Evolutionary conservation across 2,113 vertebrate species (phyloP).

Genomic region (Candoia aspera): DNA sequence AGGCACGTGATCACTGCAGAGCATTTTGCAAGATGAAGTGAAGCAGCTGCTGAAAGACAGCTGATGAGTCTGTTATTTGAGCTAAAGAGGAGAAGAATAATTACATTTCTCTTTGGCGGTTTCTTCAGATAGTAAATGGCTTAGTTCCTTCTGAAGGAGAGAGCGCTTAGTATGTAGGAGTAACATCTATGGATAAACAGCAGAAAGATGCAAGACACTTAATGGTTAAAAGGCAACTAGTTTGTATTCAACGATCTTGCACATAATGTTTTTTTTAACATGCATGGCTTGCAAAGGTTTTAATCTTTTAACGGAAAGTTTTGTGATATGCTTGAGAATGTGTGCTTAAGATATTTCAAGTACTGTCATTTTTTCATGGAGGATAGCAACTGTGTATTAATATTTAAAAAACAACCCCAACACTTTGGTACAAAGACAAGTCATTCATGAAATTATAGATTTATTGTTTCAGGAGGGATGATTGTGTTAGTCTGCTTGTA

Average conservation of each 20-base stretch:
- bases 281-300: neutral
- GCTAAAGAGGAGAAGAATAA: neutral
- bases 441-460: neutral
- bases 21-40: slow-evolving; percentile 10
- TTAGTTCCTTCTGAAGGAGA: neutral
- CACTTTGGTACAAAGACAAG: neutral
- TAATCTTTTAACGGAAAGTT: neutral
- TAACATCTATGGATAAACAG: neutral
- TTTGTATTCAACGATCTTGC: neutral
- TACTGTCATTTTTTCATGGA: neutral
- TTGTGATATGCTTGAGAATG: neutral
- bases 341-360: neutral
- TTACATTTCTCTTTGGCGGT: neutral
- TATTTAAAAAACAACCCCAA: too few relatives aligned
- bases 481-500: neutral
- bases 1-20: neutral
- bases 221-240: too few relatives aligned
- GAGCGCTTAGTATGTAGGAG: neutral
- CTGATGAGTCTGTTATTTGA: neutral
- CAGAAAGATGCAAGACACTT: neutral
- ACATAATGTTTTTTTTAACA: neutral
- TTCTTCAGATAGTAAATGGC: neutral
- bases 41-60: neutral
- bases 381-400: neutral
- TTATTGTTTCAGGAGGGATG: neutral